Evolutionary conservation across 2,797 vertebrate species (phyloP).

Genomic region (Pipistrellus pygmaeus): DNA sequence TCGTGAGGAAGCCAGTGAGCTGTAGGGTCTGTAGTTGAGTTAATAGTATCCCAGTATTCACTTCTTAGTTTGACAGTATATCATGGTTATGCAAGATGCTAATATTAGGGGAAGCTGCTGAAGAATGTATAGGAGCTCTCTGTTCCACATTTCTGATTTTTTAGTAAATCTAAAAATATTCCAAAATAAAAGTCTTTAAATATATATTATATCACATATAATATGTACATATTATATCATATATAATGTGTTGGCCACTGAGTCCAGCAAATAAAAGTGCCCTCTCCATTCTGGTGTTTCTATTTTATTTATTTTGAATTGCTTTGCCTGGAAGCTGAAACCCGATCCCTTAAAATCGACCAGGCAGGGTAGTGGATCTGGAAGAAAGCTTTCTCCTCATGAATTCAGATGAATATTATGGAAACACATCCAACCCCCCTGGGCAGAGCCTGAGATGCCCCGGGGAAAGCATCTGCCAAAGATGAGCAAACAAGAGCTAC

Average conservation of each 20-base stretch:
- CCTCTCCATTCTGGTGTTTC: not conserved
- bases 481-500: not conserved
- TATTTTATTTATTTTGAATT: conserved; percentile 47
- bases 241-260: not conserved
- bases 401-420: not conserved
- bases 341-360: conserved; percentile 22
- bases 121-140: not conserved
- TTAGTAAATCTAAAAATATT: not conserved
- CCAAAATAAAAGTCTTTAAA: not conserved
- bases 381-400: not conserved
- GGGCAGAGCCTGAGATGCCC: not conserved
- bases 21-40: not conserved
- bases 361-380: not conserved
- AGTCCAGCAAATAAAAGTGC: not conserved
- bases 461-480: conserved; percentile 25
- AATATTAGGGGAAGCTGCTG: not conserved
- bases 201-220: not conserved
- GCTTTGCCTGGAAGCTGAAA: conserved; percentile 63
- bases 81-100: not conserved
- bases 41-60: not conserved
- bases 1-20: not conserved
- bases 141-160: not conserved
- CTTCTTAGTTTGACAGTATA: conserved; percentile 23
- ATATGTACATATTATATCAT: not conserved
- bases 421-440: not conserved